A percentile compares a stretch with the other conserved stretches of the same genome.
Evolutionary conservation across 2,888 invertebrate genomes (phyloP).

Genomic region (Drosophila anomalata): DNA sequence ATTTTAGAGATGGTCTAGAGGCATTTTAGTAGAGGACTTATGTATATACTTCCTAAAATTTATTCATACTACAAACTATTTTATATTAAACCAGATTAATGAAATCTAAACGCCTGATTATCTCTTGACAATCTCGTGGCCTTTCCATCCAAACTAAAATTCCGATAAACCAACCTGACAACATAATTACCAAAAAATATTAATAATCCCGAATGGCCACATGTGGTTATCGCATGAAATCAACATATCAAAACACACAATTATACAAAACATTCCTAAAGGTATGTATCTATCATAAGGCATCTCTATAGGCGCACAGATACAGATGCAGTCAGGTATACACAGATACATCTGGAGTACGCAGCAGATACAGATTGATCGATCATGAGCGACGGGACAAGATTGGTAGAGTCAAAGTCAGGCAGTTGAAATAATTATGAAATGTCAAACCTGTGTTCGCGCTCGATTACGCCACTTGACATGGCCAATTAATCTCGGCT

Average conservation of each 20-base stretch:
- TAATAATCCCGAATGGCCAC: conserved; percentile 56
- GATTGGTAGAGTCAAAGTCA: conserved; percentile 38
- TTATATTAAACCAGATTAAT: neutral
- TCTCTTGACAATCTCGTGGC: conserved; percentile 1
- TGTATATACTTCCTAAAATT: no score
- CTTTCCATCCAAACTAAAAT: conserved; percentile 1
- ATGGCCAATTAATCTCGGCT: conserved; percentile 80
- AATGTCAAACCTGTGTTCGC: conserved; percentile 81
- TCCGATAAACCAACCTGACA: conserved; percentile 46
- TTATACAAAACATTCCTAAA: conserved; percentile 33
- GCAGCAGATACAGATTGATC: conserved; percentile 59
- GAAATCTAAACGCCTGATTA: neutral
- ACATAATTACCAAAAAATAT: conserved; percentile 62
- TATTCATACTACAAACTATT: no score
- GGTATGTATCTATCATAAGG: conserved; percentile 41
- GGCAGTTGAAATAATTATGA: conserved; percentile 80
- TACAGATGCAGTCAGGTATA: conserved; percentile 22
- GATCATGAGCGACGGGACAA: conserved; percentile 59
- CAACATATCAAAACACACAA: conserved; percentile 62
- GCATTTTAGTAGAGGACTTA: no score
- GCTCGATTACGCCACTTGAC: conserved; percentile 81
- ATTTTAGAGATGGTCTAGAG: neutral
- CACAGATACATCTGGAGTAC: conserved; percentile 5
- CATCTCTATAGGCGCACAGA: conserved; percentile 28
- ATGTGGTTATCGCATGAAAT: conserved; percentile 56